These are phyloP conservation scores for Cylindroiulus punctatus DNA, from an alignment of 2,888 invertebrate genomes.

Conservation along the genomic window DNA sequence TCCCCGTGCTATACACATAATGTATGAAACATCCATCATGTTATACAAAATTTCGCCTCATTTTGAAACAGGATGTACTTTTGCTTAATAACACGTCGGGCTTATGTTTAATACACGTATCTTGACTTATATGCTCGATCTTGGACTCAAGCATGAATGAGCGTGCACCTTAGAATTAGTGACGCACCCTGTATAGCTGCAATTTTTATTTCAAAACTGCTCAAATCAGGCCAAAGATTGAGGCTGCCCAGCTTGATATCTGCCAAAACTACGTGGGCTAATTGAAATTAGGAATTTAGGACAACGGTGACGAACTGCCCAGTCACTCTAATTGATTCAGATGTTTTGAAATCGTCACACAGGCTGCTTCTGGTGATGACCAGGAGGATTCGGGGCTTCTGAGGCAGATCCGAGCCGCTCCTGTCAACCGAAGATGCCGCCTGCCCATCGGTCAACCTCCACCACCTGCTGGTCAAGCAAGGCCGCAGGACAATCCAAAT, in stretches of 20 bases:
- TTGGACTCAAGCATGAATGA: too few species aligned
- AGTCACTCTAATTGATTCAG: not conserved
- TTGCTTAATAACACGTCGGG: too few species aligned
- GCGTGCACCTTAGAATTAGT: too few species aligned
- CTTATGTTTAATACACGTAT: too few species aligned
- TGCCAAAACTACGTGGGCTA: not conserved
- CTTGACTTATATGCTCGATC: too few species aligned
- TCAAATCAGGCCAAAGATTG: not conserved
- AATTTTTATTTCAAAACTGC: not conserved
- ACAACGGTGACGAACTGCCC: not conserved
- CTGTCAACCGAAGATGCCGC: conserved; percentile 6
- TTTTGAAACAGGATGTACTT: too few species aligned
- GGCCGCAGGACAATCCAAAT: not conserved
- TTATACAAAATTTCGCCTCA: too few species aligned
- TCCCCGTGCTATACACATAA: too few species aligned
- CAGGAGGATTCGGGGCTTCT: not conserved
- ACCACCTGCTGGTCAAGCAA: not conserved
- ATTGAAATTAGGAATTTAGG: not conserved
- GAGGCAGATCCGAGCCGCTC: conserved; percentile 17
- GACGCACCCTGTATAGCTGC: not conserved
- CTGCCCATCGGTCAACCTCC: not conserved
- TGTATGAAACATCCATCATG: too few species aligned
- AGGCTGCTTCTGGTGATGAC: not conserved
- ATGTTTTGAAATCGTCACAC: not conserved
- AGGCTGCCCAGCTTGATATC: not conserved